Evolutionary conservation across 2,797 vertebrate genomes (phyloP).

Genomic region (Petrocephalus sullivani): DNA sequence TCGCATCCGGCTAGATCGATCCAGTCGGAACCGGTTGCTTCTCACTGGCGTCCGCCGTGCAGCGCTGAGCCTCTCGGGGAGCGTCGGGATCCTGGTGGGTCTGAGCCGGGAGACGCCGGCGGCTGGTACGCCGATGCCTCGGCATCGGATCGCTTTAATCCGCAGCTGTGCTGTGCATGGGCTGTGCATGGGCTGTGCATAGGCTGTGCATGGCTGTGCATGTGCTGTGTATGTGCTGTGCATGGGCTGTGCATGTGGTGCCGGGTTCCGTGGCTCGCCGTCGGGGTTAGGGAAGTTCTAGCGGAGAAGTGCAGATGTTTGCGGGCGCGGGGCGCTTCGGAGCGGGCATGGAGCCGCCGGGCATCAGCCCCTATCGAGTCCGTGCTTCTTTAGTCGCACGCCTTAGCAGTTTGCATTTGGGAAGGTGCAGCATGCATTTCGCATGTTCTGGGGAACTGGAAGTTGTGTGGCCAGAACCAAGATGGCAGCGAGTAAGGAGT

Average conservation of each 20-base stretch:
- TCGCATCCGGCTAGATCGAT: slow-evolving; percentile 27
- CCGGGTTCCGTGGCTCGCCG: background rate
- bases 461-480: background rate
- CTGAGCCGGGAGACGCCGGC: background rate
- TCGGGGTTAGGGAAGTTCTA: background rate
- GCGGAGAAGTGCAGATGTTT: background rate
- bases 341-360: background rate
- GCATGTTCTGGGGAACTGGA: background rate
- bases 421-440: background rate
- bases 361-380: background rate
- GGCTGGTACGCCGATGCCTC: background rate
- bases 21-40: slow-evolving; percentile 44
- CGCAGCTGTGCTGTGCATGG: background rate
- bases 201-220: background rate
- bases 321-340: background rate
- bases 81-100: background rate
- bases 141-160: background rate
- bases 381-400: background rate
- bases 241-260: no score
- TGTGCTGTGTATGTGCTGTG: background rate
- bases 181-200: background rate
- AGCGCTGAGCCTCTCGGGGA: background rate
- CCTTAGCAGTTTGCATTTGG: background rate
- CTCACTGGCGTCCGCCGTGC: background rate
- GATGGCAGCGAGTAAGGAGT: background rate